Evolutionary conservation across 2,797 vertebrate species (phyloP).

Genomic region (Rhynchonycteris naso): DNA sequence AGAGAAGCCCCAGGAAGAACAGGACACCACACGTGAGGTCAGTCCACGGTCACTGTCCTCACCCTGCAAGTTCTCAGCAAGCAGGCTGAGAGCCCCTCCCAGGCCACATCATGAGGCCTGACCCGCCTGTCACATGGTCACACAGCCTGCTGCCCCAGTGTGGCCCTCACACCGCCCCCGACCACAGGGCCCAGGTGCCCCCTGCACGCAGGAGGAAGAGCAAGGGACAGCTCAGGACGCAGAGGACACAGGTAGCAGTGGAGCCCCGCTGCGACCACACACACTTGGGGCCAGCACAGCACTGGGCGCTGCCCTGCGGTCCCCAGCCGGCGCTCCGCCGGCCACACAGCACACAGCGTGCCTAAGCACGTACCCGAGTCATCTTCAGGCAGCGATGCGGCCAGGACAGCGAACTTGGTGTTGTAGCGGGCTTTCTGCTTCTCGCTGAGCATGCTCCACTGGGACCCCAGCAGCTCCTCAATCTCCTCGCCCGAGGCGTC

Average conservation of each 20-base stretch:
- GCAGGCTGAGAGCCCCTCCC: too few species aligned
- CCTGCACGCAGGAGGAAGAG: slow-evolving; percentile 41
- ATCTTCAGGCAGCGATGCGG: slow-evolving; percentile 85
- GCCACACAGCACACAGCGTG: slow-evolving; percentile 72
- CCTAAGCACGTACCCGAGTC: slow-evolving; percentile 88
- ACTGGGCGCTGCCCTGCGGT: slow-evolving; percentile 68
- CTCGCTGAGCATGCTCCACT: slow-evolving; percentile 91
- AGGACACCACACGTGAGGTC: slow-evolving; percentile 49
- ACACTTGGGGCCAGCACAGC: slow-evolving; percentile 77
- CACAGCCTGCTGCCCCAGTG: too few species aligned
- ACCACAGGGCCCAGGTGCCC: not conserved
- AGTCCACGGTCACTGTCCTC: not conserved
- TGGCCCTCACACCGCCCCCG: too few species aligned
- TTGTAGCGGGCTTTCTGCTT: slow-evolving; percentile 89
- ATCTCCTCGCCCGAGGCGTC: slow-evolving; percentile 89
- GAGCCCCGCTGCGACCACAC: not conserved
- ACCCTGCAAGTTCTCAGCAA: not conserved
- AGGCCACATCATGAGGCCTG: too few species aligned
- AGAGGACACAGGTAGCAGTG: rapidly evolving
- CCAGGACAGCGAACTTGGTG: slow-evolving; percentile 90
- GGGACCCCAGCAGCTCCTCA: slow-evolving; percentile 88
- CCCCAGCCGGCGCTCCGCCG: slow-evolving; percentile 75
- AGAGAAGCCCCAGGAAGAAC: slow-evolving; percentile 59
- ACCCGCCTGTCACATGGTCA: too few species aligned
- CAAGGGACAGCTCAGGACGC: too few species aligned